Percentiles rank a stretch among this genome's conserved stretches.
These are phyloP conservation scores for Brachymystax lenok DNA, from an alignment of 2,797 vertebrate species.

Conservation along the genomic window DNA sequence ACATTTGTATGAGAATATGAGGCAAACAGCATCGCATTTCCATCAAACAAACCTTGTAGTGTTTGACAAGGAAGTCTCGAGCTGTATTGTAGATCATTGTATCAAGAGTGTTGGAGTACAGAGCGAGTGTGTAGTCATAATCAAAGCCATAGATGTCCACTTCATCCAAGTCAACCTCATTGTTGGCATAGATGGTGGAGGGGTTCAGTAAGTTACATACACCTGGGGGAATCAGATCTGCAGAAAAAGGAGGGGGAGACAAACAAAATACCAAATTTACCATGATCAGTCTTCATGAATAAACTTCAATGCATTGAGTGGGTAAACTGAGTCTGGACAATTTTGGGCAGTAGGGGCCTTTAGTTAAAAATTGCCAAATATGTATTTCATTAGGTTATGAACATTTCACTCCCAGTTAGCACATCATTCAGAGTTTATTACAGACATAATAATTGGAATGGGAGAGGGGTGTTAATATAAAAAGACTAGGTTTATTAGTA, in stretches of 20 bases:
- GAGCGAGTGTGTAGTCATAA: constrained; percentile 85
- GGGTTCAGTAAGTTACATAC: constrained; percentile 81
- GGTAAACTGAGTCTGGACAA: too few relatives aligned
- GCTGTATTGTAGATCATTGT: constrained; percentile 82
- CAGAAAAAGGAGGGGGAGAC: neutral
- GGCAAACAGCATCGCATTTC: neutral
- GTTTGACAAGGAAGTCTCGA: constrained; percentile 76
- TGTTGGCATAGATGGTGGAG: constrained; percentile 83
- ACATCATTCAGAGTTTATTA: too few relatives aligned
- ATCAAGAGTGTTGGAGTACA: constrained; percentile 81
- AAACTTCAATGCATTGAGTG: too few relatives aligned
- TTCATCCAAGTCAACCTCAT: constrained; percentile 79
- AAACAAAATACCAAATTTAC: too few relatives aligned
- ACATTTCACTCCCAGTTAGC: too few relatives aligned
- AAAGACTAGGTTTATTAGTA: too few relatives aligned
- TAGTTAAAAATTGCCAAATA: too few relatives aligned
- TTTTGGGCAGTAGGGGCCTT: too few relatives aligned
- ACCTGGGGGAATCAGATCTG: constrained; percentile 84
- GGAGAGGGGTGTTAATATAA: too few relatives aligned
- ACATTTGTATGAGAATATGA: neutral
- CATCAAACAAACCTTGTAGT: constrained; percentile 77
- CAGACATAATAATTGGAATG: too few relatives aligned
- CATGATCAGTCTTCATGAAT: too few relatives aligned
- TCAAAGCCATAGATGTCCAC: constrained; percentile 88
- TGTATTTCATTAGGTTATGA: too few relatives aligned